Evolutionary conservation across 2,888 invertebrate species (phyloP), one percentile per base, ranked within the genome.

Genomic region (Pterostichus niger): DNA sequence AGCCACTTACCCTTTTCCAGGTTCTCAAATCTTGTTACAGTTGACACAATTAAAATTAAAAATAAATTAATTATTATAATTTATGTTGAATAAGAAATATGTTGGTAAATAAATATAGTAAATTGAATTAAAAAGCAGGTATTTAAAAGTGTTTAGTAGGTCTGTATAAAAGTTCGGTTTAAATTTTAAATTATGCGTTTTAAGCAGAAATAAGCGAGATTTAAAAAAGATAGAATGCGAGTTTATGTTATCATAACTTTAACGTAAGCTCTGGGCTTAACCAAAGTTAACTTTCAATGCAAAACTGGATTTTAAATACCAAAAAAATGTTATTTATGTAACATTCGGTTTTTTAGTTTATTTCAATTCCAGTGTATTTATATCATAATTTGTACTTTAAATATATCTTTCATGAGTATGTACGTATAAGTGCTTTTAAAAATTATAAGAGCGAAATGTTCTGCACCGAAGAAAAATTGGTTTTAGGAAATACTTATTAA

Each of bases 221-320:
- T 64, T 64, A 33, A 64, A 64, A 64, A 64, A 64, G 64, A 35
- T 64, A 33, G 64, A 35, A 64, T 64, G 64, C 35, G 64, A 64
- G 64, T 64, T 64, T 64, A 64, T 64, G 64, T 35, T n/a, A 64
- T 64, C 64, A 64, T 64, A 64, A 64, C 64, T 64, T 64, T 35
- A 11, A 11, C 35, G 35, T 64, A 64, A 64, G 64, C 64, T 64
- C 64, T 64, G n/a, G 33, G 64, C 64, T 64, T 64, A 64, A 13
- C 64, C 64, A 64, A 64, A 64, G 35, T 31, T 33, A 64, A 64
- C 64, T 64, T 64, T 64, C n/a, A 64, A n/a, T 33, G 64, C 33
- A 64, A 64, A 64, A 64, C n/a, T 35, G 64, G 64, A 64, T 64
- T 64, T 64, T 64, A 64, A 64, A 64, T 35, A 31, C 35, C 64